Evolutionary conservation across 2,888 invertebrate species (phyloP).

Genomic region (Meta bourneti): DNA sequence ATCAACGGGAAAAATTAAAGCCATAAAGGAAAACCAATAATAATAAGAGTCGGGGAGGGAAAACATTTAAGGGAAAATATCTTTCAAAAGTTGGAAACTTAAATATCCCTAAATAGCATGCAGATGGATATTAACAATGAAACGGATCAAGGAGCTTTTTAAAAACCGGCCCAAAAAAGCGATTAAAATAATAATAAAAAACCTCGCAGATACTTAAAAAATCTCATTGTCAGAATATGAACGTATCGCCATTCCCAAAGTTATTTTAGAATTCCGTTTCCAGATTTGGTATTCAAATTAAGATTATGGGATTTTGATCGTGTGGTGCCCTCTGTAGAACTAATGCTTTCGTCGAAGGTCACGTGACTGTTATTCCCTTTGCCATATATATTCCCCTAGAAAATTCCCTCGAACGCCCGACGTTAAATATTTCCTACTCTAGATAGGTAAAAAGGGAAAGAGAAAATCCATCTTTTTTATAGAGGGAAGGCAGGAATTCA

Average conservation of each 20-base stretch:
- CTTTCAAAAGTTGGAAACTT: constrained; percentile 30
- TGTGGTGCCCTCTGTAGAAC: constrained; percentile 58
- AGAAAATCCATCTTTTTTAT: constrained; percentile 25
- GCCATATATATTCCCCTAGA: background rate
- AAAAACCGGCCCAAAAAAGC: constrained; percentile 15
- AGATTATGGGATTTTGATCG: constrained; percentile 74
- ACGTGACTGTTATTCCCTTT: constrained; percentile 36
- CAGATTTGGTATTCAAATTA: constrained; percentile 75
- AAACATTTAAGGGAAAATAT: constrained; percentile 4
- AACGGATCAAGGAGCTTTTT: constrained; percentile 17
- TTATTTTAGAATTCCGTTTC: constrained; percentile 71
- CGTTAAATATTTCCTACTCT: constrained; percentile 35
- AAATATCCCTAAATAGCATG: constrained; percentile 48
- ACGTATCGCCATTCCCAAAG: constrained; percentile 46
- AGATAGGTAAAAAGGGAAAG: background rate
- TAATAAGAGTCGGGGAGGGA: constrained; percentile 1
- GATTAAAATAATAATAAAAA: constrained; percentile 31
- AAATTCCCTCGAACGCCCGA: background rate
- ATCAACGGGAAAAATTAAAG: constrained; percentile 28
- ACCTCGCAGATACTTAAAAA: constrained; percentile 14
- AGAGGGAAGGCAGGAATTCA: background rate
- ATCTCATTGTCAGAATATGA: constrained; percentile 50
- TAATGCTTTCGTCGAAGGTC: constrained; percentile 50
- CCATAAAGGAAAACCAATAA: background rate
- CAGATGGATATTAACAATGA: constrained; percentile 60